Percentiles rank a stretch among this genome's conserved stretches.
Conservation (phyloP, 2,888 invertebrate genomes). For the Falcaria lacertinaria region DNA sequence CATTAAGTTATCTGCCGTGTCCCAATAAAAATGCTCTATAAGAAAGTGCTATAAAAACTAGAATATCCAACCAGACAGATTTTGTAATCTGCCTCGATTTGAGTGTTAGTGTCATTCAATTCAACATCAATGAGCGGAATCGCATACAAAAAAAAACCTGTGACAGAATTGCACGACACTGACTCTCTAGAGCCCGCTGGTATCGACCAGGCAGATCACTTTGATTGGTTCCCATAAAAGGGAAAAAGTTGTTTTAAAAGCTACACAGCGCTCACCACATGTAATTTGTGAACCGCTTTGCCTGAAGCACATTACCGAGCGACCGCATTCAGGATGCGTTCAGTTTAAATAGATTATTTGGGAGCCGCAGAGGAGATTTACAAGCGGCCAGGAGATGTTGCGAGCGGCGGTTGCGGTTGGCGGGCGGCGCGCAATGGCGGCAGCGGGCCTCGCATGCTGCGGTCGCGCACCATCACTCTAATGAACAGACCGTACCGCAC, state of each 20-base stretch:
- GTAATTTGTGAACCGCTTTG: not conserved
- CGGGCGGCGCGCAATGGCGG: not conserved
- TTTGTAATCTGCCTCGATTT: too few relatives aligned
- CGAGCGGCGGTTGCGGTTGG: not conserved
- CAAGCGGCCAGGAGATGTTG: not conserved
- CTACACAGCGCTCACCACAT: not conserved
- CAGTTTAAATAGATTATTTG: not conserved
- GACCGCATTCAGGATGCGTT: not conserved
- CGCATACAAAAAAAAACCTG: too few relatives aligned
- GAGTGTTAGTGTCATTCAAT: too few relatives aligned
- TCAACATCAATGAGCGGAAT: too few relatives aligned
- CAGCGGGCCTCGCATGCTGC: not conserved
- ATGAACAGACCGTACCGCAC: too few relatives aligned
- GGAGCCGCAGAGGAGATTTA: not conserved
- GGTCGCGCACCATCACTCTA: not conserved
- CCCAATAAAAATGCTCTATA: too few relatives aligned
- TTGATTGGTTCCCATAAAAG: not conserved
- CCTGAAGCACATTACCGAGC: not conserved
- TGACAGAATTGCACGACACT: too few relatives aligned
- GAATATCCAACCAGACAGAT: too few relatives aligned
- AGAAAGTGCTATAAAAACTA: too few relatives aligned
- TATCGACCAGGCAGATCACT: too few relatives aligned
- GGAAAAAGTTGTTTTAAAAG: not conserved
- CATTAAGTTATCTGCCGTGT: too few relatives aligned
- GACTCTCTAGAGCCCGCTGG: too few relatives aligned